Percentiles rank a stretch among this genome's conserved stretches.
Conservation (phyloP, 2,113 vertebrate genomes). For the Mola mola region DNA sequence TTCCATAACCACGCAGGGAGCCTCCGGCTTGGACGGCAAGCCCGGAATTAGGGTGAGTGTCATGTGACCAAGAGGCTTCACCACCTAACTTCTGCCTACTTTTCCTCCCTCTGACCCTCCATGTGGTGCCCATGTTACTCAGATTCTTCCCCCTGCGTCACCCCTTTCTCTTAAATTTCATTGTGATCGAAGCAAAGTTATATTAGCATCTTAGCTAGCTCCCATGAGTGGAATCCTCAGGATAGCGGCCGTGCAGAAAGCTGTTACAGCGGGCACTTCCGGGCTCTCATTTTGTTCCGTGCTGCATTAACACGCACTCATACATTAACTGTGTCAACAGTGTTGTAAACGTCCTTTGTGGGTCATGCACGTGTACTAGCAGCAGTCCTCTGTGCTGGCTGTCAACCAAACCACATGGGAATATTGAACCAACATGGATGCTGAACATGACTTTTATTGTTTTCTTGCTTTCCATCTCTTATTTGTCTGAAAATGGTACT, state of each 20-base stretch:
- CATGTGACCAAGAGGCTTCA: slow-evolving; percentile 80
- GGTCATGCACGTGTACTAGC: slow-evolving; percentile 60
- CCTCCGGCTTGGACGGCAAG: slow-evolving; percentile 99
- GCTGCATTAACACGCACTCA: slow-evolving; percentile 82
- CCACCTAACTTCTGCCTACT: slow-evolving; percentile 53
- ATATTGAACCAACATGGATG: slow-evolving; percentile 13
- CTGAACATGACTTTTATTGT: not conserved
- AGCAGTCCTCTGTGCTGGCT: slow-evolving; percentile 40
- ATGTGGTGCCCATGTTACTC: slow-evolving; percentile 13
- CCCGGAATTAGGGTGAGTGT: slow-evolving; percentile 98
- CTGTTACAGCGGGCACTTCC: slow-evolving; percentile 24
- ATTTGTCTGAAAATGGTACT: slow-evolving; percentile 4
- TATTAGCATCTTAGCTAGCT: not conserved
- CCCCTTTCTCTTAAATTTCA: slow-evolving; percentile 21
- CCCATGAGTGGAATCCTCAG: not conserved
- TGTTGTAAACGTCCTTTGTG: slow-evolving; percentile 57
- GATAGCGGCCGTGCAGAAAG: not conserved
- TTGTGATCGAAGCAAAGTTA: slow-evolving; percentile 11
- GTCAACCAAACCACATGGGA: slow-evolving; percentile 30
- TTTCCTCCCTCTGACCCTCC: slow-evolving; percentile 34
- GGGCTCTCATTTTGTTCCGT: slow-evolving; percentile 60
- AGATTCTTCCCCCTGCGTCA: slow-evolving; percentile 11
- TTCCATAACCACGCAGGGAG: slow-evolving; percentile 96
- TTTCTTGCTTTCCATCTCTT: slow-evolving; percentile 31
- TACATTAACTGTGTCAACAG: slow-evolving; percentile 77